Base-by-base conservation (phyloP, 1,140 invertebrate species). In the Nephila pilipes region DNA sequence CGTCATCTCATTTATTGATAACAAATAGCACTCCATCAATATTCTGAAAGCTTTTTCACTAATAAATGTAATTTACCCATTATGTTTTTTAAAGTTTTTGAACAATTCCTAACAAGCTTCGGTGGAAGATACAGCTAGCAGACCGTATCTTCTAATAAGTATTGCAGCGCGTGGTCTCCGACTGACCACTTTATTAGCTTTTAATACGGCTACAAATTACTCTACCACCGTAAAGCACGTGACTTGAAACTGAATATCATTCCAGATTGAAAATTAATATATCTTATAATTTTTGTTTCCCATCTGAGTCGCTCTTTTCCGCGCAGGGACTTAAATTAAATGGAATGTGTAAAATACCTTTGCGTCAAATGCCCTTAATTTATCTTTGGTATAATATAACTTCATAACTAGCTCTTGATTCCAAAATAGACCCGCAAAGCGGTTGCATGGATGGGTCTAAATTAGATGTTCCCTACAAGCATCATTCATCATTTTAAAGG, bases 21-120 rank as follows among this genome's bases (percentile, higher is more conserved):
- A 91, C 90, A 91, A 91, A 91, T 91, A 91, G 90, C 80, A 22
- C 55, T 46, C 90, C 90, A 91, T 91, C 90, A 63, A 91, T 91
- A 91, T 83, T 91, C 90, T 60, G 90, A 91, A 85, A 91, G 90
- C 79, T 91, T 91, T 88, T 91, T 22, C 25, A 22, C 29, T 85
- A 91, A 91, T 91, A 38, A 81, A 91, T 91, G 80, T 91, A 91
- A 91, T 91, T 91, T 85, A 81, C 79, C 80, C 55, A 88, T 65
- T 88, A 46, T 88, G 85, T 91, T 81, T 90, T 80, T 90, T 65
- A 80, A 90, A 90, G 69, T 90, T 90, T 88, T 88, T 46, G 63
- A 88, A 25, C 63, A 75, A 75, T 36, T 87, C 88, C 54, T 90
- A 90, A 90, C 88, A 54, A 90, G 88, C 38, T 58, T 36, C 63